These are phyloP conservation scores for Spilarctia lutea DNA, from an alignment of 2,888 invertebrate species.

Conservation along the genomic window DNA sequence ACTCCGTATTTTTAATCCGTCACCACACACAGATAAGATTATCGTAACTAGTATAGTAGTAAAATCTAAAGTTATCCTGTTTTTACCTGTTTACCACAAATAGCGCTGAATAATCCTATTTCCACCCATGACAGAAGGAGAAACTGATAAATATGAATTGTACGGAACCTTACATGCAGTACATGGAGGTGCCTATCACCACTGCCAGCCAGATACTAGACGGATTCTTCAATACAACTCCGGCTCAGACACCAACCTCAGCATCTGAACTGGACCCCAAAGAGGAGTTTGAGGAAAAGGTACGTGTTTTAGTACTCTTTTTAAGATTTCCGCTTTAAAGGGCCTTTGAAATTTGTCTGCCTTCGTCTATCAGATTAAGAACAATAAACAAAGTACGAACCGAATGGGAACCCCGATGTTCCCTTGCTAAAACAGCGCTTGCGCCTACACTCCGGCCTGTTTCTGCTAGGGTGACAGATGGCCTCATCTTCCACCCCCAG, in stretches of 20 bases:
- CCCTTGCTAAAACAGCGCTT: too few relatives aligned
- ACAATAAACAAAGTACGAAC: too few relatives aligned
- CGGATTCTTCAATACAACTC: constrained; percentile 66
- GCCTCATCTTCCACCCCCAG: too few relatives aligned
- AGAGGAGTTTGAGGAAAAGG: constrained; percentile 61
- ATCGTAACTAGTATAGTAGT: too few relatives aligned
- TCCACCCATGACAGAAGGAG: constrained; percentile 59
- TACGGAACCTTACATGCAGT: constrained; percentile 69
- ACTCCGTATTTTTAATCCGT: too few relatives aligned
- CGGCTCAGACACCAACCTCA: constrained; percentile 47
- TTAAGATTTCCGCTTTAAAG: background rate
- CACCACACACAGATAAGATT: too few relatives aligned
- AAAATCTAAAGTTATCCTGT: too few relatives aligned
- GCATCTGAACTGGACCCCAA: constrained; percentile 55
- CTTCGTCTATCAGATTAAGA: too few relatives aligned
- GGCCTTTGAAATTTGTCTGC: background rate
- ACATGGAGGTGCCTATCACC: constrained; percentile 70
- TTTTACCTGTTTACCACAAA: background rate
- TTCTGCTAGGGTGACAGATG: too few relatives aligned
- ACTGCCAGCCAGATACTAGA: constrained; percentile 69
- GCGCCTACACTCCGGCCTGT: too few relatives aligned
- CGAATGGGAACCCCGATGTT: too few relatives aligned
- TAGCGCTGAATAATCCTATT: background rate
- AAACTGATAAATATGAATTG: constrained; percentile 62
- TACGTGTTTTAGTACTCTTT: constrained; percentile 24